phyloP scores from a whole-genome alignment of 2,113 vertebrate species.

The Tyrannus savana region DNA sequence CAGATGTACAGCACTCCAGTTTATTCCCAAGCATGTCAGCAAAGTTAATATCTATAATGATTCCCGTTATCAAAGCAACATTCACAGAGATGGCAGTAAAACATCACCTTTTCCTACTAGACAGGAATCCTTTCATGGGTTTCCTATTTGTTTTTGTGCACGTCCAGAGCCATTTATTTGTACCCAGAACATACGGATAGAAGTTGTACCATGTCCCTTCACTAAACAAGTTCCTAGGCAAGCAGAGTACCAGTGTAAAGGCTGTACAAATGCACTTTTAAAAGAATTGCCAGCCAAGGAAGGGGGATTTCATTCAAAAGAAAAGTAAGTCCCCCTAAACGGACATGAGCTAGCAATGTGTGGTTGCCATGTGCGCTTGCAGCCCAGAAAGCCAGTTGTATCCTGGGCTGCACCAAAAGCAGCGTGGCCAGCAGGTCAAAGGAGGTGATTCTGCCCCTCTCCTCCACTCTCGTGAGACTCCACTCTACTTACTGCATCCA shows the following conservation, averaged over 20 bases:
- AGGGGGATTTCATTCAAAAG: neutral
- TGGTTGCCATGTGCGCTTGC: neutral
- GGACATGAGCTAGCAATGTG: neutral
- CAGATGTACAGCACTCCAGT: neutral
- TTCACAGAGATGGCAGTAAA: neutral
- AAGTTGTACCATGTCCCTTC: neutral
- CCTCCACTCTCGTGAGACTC: neutral
- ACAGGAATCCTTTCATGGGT: neutral
- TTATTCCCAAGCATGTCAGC: neutral
- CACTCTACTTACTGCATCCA: neutral
- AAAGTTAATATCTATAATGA: neutral
- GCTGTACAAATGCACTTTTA: neutral
- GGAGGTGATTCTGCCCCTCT: neutral
- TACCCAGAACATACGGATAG: neutral
- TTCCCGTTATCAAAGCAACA: neutral
- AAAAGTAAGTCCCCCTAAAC: neutral
- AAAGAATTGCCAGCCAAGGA: neutral
- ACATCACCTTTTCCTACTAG: neutral
- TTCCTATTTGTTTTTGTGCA: neutral
- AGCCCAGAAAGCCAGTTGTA: neutral
- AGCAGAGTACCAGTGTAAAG: neutral
- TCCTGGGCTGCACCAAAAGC: neutral
- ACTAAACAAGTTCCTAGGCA: neutral
- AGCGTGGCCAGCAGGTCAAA: fast-evolving
- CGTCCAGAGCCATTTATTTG: neutral